Conservation (phyloP, 2,797 vertebrate genomes). For the Salarias fasciatus region DNA sequence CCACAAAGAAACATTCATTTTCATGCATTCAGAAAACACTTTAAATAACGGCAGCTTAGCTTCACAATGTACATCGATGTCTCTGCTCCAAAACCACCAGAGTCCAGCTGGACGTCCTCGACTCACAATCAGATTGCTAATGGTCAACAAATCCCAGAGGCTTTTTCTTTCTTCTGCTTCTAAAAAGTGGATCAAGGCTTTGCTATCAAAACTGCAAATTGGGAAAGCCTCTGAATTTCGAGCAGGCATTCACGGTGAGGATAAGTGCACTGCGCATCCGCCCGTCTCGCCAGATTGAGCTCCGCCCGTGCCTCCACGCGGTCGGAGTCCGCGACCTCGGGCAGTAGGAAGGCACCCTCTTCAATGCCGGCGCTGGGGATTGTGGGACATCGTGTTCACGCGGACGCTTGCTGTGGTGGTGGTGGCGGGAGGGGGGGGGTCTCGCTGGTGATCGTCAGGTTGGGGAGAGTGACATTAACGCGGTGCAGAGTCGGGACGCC, state of each 20-base stretch:
- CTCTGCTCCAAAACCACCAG: constrained; percentile 21
- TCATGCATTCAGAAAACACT: constrained; percentile 65
- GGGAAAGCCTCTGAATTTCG: constrained; percentile 46
- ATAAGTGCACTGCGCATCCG: constrained; percentile 69
- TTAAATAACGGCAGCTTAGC: constrained; percentile 56
- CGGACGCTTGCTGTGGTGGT: too few relatives aligned
- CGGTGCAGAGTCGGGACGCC: constrained; percentile 33
- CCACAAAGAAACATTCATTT: constrained; percentile 46
- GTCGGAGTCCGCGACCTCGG: constrained; percentile 15
- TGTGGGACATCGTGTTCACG: constrained; percentile 1
- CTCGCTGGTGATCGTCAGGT: constrained; percentile 69
- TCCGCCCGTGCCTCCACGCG: too few relatives aligned
- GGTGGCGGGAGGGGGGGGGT: too few relatives aligned
- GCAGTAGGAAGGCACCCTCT: constrained; percentile 68
- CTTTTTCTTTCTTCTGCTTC: neutral
- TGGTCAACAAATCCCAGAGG: constrained; percentile 19
- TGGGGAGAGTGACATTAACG: constrained; percentile 15
- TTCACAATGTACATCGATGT: constrained; percentile 36
- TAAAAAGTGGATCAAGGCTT: constrained; percentile 45
- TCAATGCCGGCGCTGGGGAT: constrained; percentile 42
- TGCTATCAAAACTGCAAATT: constrained; percentile 38
- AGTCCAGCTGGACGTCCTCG: constrained; percentile 8
- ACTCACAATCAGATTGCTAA: neutral
- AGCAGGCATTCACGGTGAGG: constrained; percentile 73
- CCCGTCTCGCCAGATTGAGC: constrained; percentile 46